These are phyloP conservation scores for Heterotilapia buettikoferi DNA, from an alignment of 2,113 vertebrate genomes.

Conservation along the genomic window DNA sequence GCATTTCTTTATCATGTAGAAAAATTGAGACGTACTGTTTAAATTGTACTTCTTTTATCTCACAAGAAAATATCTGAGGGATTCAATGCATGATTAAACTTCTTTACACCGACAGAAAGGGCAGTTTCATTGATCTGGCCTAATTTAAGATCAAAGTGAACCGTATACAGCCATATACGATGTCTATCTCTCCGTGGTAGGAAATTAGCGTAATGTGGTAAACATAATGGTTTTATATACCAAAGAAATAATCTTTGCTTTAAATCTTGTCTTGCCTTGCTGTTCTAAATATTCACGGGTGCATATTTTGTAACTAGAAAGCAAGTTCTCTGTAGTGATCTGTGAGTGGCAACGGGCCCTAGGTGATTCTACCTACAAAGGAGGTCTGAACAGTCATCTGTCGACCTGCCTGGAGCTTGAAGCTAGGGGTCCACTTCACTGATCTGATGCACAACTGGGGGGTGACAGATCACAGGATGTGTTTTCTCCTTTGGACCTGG, in stretches of 20 bases:
- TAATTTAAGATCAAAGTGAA: background rate
- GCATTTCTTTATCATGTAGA: background rate
- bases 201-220: background rate
- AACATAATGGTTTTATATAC: background rate
- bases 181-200: background rate
- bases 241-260: background rate
- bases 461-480: slow-evolving; percentile 29
- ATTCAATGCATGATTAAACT: background rate
- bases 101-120: background rate
- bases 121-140: background rate
- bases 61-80: background rate
- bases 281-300: background rate
- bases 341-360: background rate
- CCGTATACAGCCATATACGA: background rate
- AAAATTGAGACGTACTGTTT: background rate
- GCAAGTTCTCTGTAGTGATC: background rate
- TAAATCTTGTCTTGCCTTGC: background rate
- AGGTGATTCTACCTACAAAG: background rate
- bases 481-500: slow-evolving; percentile 3
- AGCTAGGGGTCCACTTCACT: slow-evolving; percentile 24
- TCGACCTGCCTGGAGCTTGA: slow-evolving; percentile 2
- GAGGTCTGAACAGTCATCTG: background rate
- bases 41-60: background rate
- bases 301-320: background rate
- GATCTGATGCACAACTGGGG: slow-evolving; percentile 21